Evolutionary conservation across 2,888 invertebrate species (phyloP), one percentile per base, ranked within the genome.

Genomic region (Trachelus troglodyta): DNA sequence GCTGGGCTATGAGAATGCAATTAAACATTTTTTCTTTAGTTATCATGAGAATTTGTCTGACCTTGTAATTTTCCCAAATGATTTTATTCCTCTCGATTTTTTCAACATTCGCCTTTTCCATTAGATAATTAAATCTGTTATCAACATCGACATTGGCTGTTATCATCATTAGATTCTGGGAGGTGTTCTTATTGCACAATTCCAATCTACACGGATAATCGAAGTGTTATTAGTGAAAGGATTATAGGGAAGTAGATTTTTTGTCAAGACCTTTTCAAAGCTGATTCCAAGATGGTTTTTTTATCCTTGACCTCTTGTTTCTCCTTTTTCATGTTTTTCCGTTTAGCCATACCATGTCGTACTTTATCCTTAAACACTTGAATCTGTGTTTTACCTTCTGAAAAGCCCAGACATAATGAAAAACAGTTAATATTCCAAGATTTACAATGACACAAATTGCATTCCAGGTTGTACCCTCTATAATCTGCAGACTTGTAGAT

Each of bases 21-120:
- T 9, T 56, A 56, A 2, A 56, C 23, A 0, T 23, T 56, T 56
- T 56, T 56, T 23, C 56, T 9, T 56, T 23, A 9, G 0, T 56
- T 56, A 56, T 56, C 9, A 23, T 56, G 23, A 56, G 23, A 56
- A 23, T 23, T 9, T 23, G 9, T 56, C 56, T 23, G 69, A 81
- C 81, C 81, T 80, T 79, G 69, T 81, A 81, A 73, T 40, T 69
- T 34, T 79, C 69, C 81, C 56, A 56, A 56, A 56, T 56, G 23
- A 56, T 23, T 23, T 56, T 56, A 56, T 23, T 56, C 23, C 56
- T 23, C 23, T 56, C 9, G 23, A 56, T 56, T 56, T 56, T 56
- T 56, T 56, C 56, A 2, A 56, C 9, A 23, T 6, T 56, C 23
- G 23, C 9, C 56, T 56, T 56, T 56, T 56, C 23, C 56, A 56